A percentile compares a stretch with the other conserved stretches of the same genome.
Evolutionary conservation across 2,113 vertebrate genomes (phyloP).

Genomic region (Mustela lutreola): DNA sequence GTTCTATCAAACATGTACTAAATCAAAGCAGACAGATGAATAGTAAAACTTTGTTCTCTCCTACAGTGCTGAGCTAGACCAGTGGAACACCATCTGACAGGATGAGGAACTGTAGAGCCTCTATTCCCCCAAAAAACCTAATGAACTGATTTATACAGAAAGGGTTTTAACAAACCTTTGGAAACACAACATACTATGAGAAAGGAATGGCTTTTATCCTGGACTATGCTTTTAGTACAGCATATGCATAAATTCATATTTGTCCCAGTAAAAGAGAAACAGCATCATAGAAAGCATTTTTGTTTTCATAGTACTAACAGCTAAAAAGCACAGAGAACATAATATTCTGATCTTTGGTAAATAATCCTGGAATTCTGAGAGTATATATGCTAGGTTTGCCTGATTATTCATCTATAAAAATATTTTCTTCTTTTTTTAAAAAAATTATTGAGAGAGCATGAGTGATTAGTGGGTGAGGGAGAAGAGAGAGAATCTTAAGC

Average conservation of each 20-base stretch:
- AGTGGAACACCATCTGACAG: background rate
- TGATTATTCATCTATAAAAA: constrained; percentile 78
- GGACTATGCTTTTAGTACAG: background rate
- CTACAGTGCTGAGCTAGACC: background rate
- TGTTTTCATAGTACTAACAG: background rate
- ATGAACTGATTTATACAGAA: background rate
- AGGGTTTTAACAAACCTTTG: background rate
- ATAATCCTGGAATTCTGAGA: constrained; percentile 70
- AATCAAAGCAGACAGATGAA: background rate
- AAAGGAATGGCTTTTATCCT: background rate
- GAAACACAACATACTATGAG: background rate
- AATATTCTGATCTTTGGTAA: constrained; percentile 80
- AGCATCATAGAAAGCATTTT: background rate
- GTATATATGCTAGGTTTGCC: constrained; percentile 69
- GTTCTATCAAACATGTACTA: background rate
- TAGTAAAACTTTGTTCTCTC: background rate
- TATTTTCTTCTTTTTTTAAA: background rate
- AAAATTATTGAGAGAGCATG: background rate
- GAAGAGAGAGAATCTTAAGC: background rate
- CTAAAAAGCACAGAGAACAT: constrained; percentile 69
- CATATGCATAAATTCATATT: background rate
- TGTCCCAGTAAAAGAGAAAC: background rate
- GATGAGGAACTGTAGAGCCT: background rate
- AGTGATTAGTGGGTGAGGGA: background rate
- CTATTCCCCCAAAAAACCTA: background rate